Percentiles rank a stretch among this genome's conserved stretches.
Conservation (phyloP, 2,797 vertebrate species). For the Hypotaenidia philippensis region DNA sequence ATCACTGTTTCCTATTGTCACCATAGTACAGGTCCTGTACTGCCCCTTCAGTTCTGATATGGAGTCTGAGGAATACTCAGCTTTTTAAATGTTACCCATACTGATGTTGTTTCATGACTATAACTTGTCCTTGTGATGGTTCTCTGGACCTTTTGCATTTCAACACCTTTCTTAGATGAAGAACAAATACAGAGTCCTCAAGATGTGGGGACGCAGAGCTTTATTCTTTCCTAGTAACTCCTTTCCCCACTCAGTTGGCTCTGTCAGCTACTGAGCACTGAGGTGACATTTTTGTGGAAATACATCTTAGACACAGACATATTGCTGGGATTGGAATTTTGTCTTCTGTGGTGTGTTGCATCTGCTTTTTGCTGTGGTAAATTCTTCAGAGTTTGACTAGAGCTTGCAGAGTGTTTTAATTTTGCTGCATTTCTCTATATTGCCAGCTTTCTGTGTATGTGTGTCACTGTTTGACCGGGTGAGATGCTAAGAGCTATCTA, state of each 20-base stretch:
- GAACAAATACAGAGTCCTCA: not conserved
- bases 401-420: not conserved
- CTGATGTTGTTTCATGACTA: not conserved
- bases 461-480: not conserved
- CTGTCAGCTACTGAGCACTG: not conserved
- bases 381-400: not conserved
- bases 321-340: not conserved
- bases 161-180: not conserved
- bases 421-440: not conserved
- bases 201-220: not conserved
- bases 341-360: not conserved
- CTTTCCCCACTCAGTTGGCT: not conserved
- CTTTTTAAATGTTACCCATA: not conserved
- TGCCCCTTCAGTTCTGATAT: not conserved
- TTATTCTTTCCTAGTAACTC: not conserved
- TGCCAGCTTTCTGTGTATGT: not conserved
- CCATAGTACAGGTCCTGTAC: not conserved
- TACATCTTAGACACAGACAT: not conserved
- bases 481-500: not conserved
- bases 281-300: not conserved
- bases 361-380: not conserved
- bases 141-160: not conserved
- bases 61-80: not conserved
- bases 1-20: not conserved
- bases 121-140: not conserved